Evolutionary conservation across 2,113 vertebrate genomes (phyloP), one percentile per base, ranked within the genome.

Genomic region (Spermophilus dauricus): DNA sequence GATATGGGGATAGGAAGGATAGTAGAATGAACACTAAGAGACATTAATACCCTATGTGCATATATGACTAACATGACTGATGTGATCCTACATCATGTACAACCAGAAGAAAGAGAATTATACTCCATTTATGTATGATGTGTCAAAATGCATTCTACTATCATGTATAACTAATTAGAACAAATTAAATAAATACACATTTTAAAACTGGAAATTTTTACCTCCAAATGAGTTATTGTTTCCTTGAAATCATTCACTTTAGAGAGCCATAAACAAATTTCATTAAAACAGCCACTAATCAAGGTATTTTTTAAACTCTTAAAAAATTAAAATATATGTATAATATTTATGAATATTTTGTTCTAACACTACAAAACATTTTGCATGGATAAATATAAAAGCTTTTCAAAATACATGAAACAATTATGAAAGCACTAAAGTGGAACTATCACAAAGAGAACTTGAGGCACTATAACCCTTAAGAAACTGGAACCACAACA

Each of bases 191-290:
- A 67, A 67, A 67, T 32, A 24, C 32, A 12, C 28, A 69, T 69
- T 69, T 69, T 87, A 84, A 94, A 75, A 53, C 8, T 85, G 16
- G 51, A 5, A 80, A 76, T 48, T 63, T 96, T 73, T 77, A 73
- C 18, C 85, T 69, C 13, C 83, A 93, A 91, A 80, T 80, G 13
- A 86, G 28, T 89, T 83, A 70, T 1, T 81, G 32, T 42, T 96
- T 10, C 28, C 20, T 72, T 93, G 45, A 90, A 81, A 67, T 86
- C 51, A 80, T 39, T 67, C 45, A 94, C 30, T 77, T 37, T 72
- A 32, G 32, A 87, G 2, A 83, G 18, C 42, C 86, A 86, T 86
- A 86, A 93, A 45, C 39, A 69, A 92, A 82, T 95, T 20, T 93
- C 17, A 87, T 32, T 75, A 89, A 75, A 69, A 70, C 4, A 70